A percentile compares a stretch with the other conserved stretches of the same genome.
phyloP scores from a whole-genome alignment of 2,888 invertebrate species.

The Cremastinae sp. region DNA sequence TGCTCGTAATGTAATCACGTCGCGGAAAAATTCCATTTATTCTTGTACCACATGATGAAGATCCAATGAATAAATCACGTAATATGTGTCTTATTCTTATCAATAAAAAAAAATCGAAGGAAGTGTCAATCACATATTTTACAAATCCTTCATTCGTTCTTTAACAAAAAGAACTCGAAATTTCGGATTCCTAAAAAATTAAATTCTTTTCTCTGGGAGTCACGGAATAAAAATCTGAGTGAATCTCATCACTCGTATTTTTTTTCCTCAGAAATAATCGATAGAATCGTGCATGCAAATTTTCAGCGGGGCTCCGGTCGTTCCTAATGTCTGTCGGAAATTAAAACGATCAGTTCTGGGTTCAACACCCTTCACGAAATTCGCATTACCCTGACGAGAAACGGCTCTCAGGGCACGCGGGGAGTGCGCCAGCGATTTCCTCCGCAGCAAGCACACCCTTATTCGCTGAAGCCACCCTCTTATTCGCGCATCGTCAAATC shows the following conservation, averaged over 20 bases:
- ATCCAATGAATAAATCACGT: no score
- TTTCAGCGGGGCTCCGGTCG: constrained; percentile 35
- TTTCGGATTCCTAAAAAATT: no score
- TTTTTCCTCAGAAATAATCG: background rate
- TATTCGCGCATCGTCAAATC: constrained; percentile 46
- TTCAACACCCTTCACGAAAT: constrained; percentile 55
- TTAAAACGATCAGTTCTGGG: constrained; percentile 70
- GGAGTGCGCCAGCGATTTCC: constrained; percentile 23
- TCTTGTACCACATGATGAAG: background rate
- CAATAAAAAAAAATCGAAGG: no score
- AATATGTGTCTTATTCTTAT: no score
- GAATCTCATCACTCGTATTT: no score
- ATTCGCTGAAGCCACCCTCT: constrained; percentile 20
- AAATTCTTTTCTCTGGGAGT: no score
- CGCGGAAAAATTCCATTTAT: constrained; percentile 16
- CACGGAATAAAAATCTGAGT: no score
- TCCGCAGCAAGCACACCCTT: background rate
- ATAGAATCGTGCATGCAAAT: constrained; percentile 60
- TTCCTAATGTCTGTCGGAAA: constrained; percentile 74
- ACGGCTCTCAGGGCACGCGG: constrained; percentile 46
- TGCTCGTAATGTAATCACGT: constrained; percentile 35
- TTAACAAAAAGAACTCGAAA: no score
- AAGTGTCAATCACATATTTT: no score
- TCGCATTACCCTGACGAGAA: constrained; percentile 30
- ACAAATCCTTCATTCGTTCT: no score